These are phyloP conservation scores for Balanococcus diminutus DNA, from an alignment of 2,888 invertebrate genomes.

Conservation along the genomic window DNA sequence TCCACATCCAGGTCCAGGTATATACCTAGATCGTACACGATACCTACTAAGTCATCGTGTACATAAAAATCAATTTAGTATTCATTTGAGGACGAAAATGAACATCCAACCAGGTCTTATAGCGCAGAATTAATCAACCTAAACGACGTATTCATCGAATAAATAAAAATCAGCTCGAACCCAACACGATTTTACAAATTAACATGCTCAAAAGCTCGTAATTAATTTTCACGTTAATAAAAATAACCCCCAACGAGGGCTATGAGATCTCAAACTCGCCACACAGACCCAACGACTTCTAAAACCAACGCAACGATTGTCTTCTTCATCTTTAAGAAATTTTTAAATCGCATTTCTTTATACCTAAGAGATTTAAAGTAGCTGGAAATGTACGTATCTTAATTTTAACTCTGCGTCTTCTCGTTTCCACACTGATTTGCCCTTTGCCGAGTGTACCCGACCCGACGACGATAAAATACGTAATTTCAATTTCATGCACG, in stretches of 20 bases:
- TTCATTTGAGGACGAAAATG: not conserved
- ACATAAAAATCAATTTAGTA: not conserved
- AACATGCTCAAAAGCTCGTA: not conserved
- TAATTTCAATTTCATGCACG: conserved; percentile 17
- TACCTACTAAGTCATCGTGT: not conserved
- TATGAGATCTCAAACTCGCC: not conserved
- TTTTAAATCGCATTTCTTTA: not conserved
- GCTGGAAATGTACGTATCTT: not conserved
- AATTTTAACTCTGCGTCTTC: not conserved
- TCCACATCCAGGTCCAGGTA: too few relatives aligned
- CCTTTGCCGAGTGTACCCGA: not conserved
- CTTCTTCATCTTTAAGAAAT: not conserved
- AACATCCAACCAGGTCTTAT: not conserved
- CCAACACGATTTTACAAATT: not conserved
- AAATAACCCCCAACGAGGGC: not conserved
- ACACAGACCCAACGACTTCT: not conserved
- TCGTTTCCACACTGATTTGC: not conserved
- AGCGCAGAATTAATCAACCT: not conserved
- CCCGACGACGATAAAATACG: not conserved
- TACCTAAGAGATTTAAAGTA: not conserved
- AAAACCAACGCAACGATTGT: not conserved
- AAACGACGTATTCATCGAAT: conserved; percentile 2
- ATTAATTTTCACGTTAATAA: not conserved
- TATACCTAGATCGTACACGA: not conserved
- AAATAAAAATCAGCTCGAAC: not conserved